A percentile compares a stretch with the other conserved stretches of the same genome.
These are phyloP conservation scores for Drosophila mimica DNA, from an alignment of 2,888 invertebrate species.

Conservation along the genomic window DNA sequence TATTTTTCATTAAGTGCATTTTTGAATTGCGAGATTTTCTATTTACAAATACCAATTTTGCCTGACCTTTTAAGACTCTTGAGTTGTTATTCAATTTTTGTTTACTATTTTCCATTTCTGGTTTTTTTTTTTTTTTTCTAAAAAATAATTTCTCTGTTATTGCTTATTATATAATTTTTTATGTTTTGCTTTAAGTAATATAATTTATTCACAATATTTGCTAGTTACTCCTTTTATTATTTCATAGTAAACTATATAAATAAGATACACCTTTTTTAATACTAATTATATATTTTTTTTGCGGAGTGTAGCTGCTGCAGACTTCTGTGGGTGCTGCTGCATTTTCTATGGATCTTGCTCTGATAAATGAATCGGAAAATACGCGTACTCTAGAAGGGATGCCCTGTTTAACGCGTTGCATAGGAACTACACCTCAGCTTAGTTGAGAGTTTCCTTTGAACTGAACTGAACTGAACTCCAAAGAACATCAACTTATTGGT, in stretches of 20 bases:
- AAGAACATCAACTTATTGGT: background rate
- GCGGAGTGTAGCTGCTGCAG: background rate
- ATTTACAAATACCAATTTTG: background rate
- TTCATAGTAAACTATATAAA: background rate
- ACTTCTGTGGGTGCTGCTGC: conserved; percentile 3
- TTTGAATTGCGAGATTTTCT: background rate
- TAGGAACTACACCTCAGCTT: conserved; percentile 16
- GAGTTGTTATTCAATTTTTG: background rate
- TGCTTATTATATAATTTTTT: background rate
- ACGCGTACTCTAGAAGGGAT: conserved; percentile 68
- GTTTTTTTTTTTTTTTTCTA: background rate
- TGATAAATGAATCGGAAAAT: conserved; percentile 80
- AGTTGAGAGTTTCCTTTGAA: conserved; percentile 5
- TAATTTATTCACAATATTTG: background rate
- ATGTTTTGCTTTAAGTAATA: too few relatives aligned
- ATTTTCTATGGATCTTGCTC: conserved; percentile 40
- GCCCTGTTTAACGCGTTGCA: conserved; percentile 61
- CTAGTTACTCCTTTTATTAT: background rate
- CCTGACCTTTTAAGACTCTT: background rate
- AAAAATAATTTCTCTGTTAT: background rate
- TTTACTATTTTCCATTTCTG: background rate
- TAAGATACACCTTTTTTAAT: background rate
- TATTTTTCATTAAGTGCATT: background rate
- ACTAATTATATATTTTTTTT: background rate
- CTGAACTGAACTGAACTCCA: background rate